phyloP scores from a whole-genome alignment of 2,888 invertebrate species.

The Euphydryas editha region DNA sequence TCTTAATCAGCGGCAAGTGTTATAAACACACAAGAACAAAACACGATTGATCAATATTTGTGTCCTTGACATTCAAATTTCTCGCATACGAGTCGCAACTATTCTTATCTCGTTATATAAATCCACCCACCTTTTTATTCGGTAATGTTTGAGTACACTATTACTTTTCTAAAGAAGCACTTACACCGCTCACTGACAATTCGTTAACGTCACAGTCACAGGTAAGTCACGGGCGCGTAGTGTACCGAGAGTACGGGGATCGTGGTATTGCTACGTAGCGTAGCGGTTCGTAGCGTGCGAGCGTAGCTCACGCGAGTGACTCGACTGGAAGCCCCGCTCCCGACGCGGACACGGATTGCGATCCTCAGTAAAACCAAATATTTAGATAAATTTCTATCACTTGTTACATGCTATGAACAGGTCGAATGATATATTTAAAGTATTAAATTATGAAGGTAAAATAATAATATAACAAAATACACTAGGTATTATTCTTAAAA shows the following conservation, averaged over 20 bases:
- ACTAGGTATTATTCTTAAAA: constrained; percentile 30
- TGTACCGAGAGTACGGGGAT: constrained; percentile 42
- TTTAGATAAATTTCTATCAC: constrained; percentile 48
- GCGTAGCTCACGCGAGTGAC: constrained; percentile 72
- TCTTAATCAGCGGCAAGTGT: constrained; percentile 16
- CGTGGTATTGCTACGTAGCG: constrained; percentile 56
- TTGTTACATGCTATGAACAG: background rate
- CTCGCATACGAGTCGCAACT: constrained; percentile 53
- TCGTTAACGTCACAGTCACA: constrained; percentile 53
- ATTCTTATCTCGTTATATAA: constrained; percentile 58
- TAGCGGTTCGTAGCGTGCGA: constrained; percentile 66
- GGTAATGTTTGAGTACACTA: constrained; percentile 42
- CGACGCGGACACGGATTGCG: constrained; percentile 69
- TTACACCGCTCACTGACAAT: constrained; percentile 53
- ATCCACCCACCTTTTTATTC: constrained; percentile 65
- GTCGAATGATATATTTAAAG: background rate
- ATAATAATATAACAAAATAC: constrained; percentile 29
- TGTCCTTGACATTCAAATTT: constrained; percentile 77
- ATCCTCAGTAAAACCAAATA: constrained; percentile 55
- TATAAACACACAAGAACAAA: constrained; percentile 32
- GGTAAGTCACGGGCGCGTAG: constrained; percentile 53
- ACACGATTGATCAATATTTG: constrained; percentile 70
- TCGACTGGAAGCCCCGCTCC: constrained; percentile 68
- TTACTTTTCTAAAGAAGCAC: constrained; percentile 51
- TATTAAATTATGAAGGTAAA: background rate